Base-by-base conservation (phyloP, 2,113 vertebrate species). In the Lates calcarifer region DNA sequence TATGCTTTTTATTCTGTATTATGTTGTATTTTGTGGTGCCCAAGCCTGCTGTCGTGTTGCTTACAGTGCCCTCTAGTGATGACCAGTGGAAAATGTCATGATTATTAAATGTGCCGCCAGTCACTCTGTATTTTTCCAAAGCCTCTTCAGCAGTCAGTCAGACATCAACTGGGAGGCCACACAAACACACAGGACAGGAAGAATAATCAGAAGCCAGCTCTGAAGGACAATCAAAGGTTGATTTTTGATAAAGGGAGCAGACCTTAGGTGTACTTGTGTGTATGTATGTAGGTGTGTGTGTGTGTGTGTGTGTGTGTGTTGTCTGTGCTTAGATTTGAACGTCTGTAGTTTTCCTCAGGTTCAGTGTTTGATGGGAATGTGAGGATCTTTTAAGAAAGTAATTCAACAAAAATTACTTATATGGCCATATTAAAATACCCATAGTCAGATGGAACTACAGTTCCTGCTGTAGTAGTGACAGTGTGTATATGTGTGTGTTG, bases 61-160 rank as follows among this genome's bases (percentile, higher is more conserved):
- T 94, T 93, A 91, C 92, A 93, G 93, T 95, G 93, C 94, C 92
- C 93, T 94, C 94, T 94, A 94, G 94, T 95, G 94, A 79, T 94
- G 86, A 92, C 88, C 87, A 93, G 93, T 94, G 92, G 87, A 93
- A 93, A 85, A 57, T 92, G 90, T 92, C 93, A 93, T 89, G 72
- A 77, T 85, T 91, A 88, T 87, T 90, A 87, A 84, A 84, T 88
- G 89, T 93, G 79, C 90, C 73, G 84, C 90, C 87, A 88, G 74
- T 87, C 89, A 86, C 60, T 80, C 70, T 91, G 83, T 91, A 78
- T 76, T 87, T 86, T 74, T 62, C 75, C 66, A 73, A 76, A 17
- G 58, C 66, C 80, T 86, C 79, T 68, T 72, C 37, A 64, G 71
- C 72, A 76, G 29, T 85, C 77, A 81, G 74, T 62, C 79, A 68